Percentiles rank a stretch among this genome's conserved stretches.
These are phyloP conservation scores for Lasioglossum vierecki DNA, from an alignment of 2,888 invertebrate species.

Conservation along the genomic window DNA sequence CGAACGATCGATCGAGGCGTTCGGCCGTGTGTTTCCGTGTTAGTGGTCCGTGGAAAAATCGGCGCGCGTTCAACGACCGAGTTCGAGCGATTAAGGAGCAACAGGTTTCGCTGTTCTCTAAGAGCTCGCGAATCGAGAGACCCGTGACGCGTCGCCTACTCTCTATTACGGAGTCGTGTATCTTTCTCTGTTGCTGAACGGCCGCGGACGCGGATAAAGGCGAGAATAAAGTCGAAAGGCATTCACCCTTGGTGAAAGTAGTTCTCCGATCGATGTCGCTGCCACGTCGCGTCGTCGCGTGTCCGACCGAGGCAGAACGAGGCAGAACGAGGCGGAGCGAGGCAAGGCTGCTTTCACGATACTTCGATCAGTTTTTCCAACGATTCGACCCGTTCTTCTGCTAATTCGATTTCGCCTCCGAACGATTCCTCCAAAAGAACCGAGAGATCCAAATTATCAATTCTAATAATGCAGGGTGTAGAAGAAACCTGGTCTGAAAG, in stretches of 20 bases:
- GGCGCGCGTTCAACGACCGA: slow-evolving; percentile 62
- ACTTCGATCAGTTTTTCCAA: slow-evolving; percentile 1
- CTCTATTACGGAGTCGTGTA: slow-evolving; percentile 43
- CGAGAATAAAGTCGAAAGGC: slow-evolving; percentile 76
- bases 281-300: slow-evolving; percentile 34
- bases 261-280: slow-evolving; percentile 72
- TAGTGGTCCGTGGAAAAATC: slow-evolving; percentile 56
- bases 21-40: not conserved
- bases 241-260: slow-evolving; percentile 80
- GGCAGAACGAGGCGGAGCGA: not conserved
- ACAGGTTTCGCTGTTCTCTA: slow-evolving; percentile 68
- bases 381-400: not conserved
- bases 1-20: not conserved
- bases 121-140: slow-evolving; percentile 63
- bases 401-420: not conserved
- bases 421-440: not conserved
- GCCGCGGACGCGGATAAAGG: slow-evolving; percentile 70
- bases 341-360: not conserved
- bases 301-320: slow-evolving; percentile 2
- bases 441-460: not conserved
- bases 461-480: no score
- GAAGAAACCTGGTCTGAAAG: no score
- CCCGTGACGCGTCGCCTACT: slow-evolving; percentile 54
- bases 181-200: slow-evolving; percentile 57
- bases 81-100: slow-evolving; percentile 67